A percentile compares a stretch with the other conserved stretches of the same genome.
These are phyloP conservation scores for Epistrophe grossulariae DNA, from an alignment of 2,888 invertebrate species.

Conservation along the genomic window DNA sequence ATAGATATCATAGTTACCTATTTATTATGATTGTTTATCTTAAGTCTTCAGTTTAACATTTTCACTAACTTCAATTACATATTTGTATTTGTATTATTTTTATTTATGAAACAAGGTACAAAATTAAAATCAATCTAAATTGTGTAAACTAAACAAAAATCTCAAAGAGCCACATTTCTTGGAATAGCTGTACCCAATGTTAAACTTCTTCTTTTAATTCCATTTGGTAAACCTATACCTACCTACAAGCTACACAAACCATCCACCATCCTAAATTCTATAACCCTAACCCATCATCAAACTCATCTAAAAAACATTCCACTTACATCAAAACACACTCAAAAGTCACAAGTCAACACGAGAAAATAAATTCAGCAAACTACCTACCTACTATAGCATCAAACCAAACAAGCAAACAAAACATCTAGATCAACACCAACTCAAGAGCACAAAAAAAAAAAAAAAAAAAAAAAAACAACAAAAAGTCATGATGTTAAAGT, in stretches of 20 bases:
- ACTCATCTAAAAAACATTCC: neutral
- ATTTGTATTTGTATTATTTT: no score
- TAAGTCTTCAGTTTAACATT: no score
- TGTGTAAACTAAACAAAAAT: no score
- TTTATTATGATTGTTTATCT: no score
- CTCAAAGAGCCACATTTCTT: no score
- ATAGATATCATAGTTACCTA: no score
- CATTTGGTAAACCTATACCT: no score
- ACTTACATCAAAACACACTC: slow-evolving; percentile 56
- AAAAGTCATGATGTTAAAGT: slow-evolving; percentile 28
- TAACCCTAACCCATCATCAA: neutral
- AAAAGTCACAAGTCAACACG: slow-evolving; percentile 42
- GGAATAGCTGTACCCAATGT: no score
- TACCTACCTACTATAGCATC: neutral
- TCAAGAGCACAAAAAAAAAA: neutral
- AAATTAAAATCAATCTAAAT: no score
- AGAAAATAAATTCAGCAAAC: slow-evolving; percentile 40
- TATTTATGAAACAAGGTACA: no score
- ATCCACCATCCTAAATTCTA: neutral
- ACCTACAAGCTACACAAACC: neutral
- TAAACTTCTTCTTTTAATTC: no score
- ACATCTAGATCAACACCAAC: slow-evolving; percentile 42
- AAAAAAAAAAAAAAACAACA: slow-evolving; percentile 5
- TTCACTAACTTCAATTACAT: no score
- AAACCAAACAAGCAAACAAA: slow-evolving; percentile 24